Base-by-base conservation (phyloP, 2,888 invertebrate genomes). In the Callyntrura sp. region DNA sequence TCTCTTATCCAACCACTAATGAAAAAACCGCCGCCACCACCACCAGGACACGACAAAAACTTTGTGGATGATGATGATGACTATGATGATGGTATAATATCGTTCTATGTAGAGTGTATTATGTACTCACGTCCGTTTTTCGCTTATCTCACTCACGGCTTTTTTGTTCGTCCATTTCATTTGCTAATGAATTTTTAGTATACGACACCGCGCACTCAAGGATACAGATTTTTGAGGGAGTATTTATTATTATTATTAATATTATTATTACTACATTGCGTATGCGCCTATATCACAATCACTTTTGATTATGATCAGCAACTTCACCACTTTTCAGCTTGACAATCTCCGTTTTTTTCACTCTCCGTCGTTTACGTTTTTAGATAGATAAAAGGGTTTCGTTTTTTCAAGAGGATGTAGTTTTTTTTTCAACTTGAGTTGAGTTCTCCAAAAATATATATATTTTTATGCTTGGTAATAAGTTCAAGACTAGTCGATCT, bases 271-370 rank as follows among this genome's bases (percentile, higher is more conserved):
- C n/a, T 62, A 70, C 43, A 81, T 81, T 81, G 62, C 81, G 81
- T 81, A 35, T 35, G 81, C 43, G 81, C 81, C 81, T 81, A 81
- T 81, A 81, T 81, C 81, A 81, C 35, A 60, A 79, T 81, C 81
- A 81, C 62, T 60, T 81, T 81, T 81, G 81, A 81, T 81, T 81
- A 81, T 81, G 81, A 81, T 81, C 81, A 81, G 81, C 81, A 81
- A 81, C 81, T 81, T 81, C 81, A 81, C 81, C 60, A 81, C 62
- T 81, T 81, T 62, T 62, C 57, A 48, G 28, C 35, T 35, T 35
- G 35, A 43, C 43, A 60, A 60, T 79, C 60, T 81, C 60, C 17
- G 35, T 25, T 25, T 20, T n/a, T 28, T 28, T 79, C 79, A 35
- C 35, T 60, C 45, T 5, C 45, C 35, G 81, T 81, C 81, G 45